These are phyloP conservation scores for Phyllostomus hastatus DNA, from an alignment of 2,113 vertebrate species.

Conservation along the genomic window DNA sequence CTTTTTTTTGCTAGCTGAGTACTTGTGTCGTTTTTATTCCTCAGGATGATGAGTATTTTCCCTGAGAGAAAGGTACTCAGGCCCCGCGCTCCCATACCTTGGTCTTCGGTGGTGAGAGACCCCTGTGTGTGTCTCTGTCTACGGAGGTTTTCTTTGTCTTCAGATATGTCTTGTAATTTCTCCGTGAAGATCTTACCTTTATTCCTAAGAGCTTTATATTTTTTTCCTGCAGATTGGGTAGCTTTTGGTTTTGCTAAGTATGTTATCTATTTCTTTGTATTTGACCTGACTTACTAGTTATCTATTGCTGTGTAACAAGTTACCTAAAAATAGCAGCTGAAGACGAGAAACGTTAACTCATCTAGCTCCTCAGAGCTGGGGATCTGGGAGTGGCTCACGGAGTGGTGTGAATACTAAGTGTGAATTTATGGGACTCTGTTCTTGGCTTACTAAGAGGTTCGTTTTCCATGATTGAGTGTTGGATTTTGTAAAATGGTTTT, in stretches of 20 bases:
- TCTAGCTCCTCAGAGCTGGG: neutral
- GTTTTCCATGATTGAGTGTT: neutral
- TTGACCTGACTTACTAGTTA: neutral
- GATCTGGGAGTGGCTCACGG: neutral
- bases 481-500: neutral
- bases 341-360: neutral
- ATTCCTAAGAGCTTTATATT: neutral
- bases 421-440: neutral
- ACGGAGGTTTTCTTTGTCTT: neutral
- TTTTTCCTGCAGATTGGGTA: neutral
- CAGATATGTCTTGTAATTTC: neutral
- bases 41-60: neutral
- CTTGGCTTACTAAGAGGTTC: neutral
- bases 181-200: neutral
- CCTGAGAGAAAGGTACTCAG: neutral
- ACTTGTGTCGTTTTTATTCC: neutral
- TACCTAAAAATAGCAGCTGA: neutral
- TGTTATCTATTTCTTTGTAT: neutral
- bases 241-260: neutral
- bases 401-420: neutral
- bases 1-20: neutral
- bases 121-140: neutral
- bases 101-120: neutral
- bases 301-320: neutral
- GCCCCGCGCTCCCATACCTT: neutral